Conservation (phyloP, 2,797 vertebrate genomes). For the Poeciliopsis gracilis region DNA sequence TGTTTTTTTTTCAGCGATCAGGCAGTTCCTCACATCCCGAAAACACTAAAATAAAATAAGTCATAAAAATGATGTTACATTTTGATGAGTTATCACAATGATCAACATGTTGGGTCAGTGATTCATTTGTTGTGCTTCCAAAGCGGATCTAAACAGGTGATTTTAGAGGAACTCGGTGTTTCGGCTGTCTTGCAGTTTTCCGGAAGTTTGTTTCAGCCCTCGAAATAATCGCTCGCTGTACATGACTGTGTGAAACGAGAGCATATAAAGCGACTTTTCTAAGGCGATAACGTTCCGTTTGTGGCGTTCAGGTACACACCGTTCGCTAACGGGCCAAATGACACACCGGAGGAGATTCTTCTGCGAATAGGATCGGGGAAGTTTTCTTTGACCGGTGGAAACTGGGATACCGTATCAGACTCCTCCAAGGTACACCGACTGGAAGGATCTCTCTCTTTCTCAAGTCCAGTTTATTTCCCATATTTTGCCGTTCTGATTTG, state of each 20-base stretch:
- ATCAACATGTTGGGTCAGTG: too few species aligned
- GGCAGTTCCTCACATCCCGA: too few species aligned
- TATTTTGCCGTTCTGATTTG: not conserved
- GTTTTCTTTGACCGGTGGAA: constrained; percentile 94
- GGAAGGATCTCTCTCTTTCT: not conserved
- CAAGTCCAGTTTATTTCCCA: not conserved
- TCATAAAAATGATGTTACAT: not conserved
- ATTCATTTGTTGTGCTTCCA: too few species aligned
- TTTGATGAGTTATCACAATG: too few species aligned
- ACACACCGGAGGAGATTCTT: constrained; percentile 97
- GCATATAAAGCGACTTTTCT: not conserved
- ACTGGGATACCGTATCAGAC: constrained; percentile 98
- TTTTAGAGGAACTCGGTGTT: too few species aligned
- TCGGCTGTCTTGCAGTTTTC: too few species aligned
- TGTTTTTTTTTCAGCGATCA: too few species aligned
- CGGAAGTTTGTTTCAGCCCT: too few species aligned
- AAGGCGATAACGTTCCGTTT: not conserved
- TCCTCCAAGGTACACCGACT: constrained; percentile 88
- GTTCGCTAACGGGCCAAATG: constrained; percentile 96
- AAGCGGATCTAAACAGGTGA: too few species aligned
- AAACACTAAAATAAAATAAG: not conserved
- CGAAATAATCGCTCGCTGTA: not conserved
- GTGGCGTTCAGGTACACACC: constrained; percentile 87
- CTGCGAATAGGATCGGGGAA: constrained; percentile 95
- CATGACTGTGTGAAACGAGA: not conserved